Conservation (phyloP, 2,113 vertebrate species). For the Pachycephala philippinensis region DNA sequence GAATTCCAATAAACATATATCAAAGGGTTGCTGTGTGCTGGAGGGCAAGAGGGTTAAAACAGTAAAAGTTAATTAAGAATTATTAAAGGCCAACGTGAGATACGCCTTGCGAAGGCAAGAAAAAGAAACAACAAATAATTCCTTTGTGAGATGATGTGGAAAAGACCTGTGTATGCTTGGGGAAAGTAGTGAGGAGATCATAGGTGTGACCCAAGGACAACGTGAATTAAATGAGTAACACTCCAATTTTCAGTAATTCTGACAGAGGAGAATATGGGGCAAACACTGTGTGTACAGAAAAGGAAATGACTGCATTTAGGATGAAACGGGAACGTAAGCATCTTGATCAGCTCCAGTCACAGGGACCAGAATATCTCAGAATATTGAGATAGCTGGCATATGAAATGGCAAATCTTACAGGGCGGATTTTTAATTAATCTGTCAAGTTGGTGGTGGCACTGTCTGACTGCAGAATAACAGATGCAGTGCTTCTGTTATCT, state of each 20-base stretch:
- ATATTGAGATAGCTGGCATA: slow-evolving; percentile 28
- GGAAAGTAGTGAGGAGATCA: neutral
- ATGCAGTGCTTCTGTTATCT: neutral
- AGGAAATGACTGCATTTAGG: neutral
- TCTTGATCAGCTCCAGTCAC: slow-evolving; percentile 15
- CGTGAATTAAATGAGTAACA: neutral
- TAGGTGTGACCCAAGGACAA: neutral
- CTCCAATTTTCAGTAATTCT: neutral
- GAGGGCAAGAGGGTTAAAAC: neutral
- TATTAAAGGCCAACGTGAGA: neutral
- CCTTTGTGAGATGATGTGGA: neutral
- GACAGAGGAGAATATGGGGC: neutral
- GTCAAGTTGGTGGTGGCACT: slow-evolving; percentile 55
- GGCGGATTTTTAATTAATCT: slow-evolving; percentile 54
- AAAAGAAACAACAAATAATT: neutral
- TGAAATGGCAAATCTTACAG: slow-evolving; percentile 33
- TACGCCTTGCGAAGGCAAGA: neutral
- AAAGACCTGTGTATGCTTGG: neutral
- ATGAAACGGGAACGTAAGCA: neutral
- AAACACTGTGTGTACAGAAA: neutral
- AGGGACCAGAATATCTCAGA: slow-evolving; percentile 41
- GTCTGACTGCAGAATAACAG: slow-evolving; percentile 52
- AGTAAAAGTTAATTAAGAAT: neutral
- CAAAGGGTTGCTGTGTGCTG: neutral
- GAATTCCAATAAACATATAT: no score